Evolutionary conservation across 2,797 vertebrate genomes (phyloP).

Genomic region (Taenioides sp.): DNA sequence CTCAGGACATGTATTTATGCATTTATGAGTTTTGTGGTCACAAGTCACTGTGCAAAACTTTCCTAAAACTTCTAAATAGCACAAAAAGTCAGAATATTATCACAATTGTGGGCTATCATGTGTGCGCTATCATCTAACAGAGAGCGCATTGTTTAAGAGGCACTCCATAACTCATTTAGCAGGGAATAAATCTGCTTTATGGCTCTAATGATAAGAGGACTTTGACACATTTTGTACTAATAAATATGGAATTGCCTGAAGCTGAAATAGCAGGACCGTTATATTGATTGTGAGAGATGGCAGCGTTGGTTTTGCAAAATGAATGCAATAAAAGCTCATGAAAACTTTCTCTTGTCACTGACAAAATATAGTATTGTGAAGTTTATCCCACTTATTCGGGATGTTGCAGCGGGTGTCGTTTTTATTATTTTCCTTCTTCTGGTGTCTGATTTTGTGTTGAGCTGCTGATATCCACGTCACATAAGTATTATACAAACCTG

Average conservation of each 20-base stretch:
- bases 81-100: slow-evolving; percentile 28
- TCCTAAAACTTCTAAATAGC: slow-evolving; percentile 9
- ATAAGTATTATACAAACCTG: no score
- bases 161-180: slow-evolving; percentile 20
- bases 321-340: neutral
- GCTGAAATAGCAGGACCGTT: neutral
- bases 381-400: neutral
- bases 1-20: neutral
- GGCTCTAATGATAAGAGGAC: slow-evolving; percentile 26
- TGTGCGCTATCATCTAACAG: slow-evolving; percentile 38
- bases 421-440: no score
- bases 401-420: neutral
- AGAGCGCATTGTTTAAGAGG: slow-evolving; percentile 22
- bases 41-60: neutral
- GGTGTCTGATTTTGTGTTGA: no score
- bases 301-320: neutral
- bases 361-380: neutral
- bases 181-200: slow-evolving; percentile 27
- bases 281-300: neutral
- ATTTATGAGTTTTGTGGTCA: slow-evolving; percentile 22
- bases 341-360: neutral
- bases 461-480: no score
- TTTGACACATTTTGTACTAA: slow-evolving; percentile 8
- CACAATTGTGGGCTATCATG: slow-evolving; percentile 35
- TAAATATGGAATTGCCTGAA: slow-evolving; percentile 7